A percentile compares a stretch with the other conserved stretches of the same genome.
Conservation (phyloP, 2,797 vertebrate genomes). For the Tauraco hartlaubi region DNA sequence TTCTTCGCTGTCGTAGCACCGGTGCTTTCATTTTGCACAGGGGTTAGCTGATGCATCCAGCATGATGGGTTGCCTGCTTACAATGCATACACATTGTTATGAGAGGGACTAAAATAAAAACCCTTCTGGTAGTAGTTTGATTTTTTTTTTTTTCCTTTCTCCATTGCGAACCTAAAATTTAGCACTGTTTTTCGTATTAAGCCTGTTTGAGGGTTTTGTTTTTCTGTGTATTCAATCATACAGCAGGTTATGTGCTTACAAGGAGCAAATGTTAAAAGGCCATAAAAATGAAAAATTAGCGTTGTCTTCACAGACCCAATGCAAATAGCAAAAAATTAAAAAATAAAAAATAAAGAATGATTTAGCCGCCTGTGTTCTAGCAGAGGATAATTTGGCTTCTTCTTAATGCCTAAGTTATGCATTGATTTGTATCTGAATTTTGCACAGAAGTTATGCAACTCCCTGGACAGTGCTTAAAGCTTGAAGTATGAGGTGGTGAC, state of each 20-base stretch:
- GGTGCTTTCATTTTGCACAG: background rate
- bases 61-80: background rate
- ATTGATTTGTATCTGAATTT: conserved; percentile 53
- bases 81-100: background rate
- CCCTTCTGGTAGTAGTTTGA: background rate
- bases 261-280: conserved; percentile 25
- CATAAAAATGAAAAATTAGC: conserved; percentile 60
- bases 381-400: conserved; percentile 31
- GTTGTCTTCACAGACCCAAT: background rate
- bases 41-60: background rate
- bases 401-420: background rate
- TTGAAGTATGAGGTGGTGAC: conserved; percentile 73
- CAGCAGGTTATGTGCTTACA: conserved; percentile 26
- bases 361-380: conserved; percentile 16
- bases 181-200: conserved; percentile 53
- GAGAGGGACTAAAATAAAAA: background rate
- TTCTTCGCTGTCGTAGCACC: background rate
- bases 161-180: background rate
- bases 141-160: background rate
- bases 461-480: conserved; percentile 39
- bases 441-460: conserved; percentile 75
- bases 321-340: background rate
- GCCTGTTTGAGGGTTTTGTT: conserved; percentile 11
- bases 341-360: background rate
- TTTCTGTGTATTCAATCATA: conserved; percentile 45